Percentiles rank a stretch among this genome's conserved stretches.
Evolutionary conservation across 2,888 invertebrate genomes (phyloP).

Genomic region (Rotaria magnacalcarata): DNA sequence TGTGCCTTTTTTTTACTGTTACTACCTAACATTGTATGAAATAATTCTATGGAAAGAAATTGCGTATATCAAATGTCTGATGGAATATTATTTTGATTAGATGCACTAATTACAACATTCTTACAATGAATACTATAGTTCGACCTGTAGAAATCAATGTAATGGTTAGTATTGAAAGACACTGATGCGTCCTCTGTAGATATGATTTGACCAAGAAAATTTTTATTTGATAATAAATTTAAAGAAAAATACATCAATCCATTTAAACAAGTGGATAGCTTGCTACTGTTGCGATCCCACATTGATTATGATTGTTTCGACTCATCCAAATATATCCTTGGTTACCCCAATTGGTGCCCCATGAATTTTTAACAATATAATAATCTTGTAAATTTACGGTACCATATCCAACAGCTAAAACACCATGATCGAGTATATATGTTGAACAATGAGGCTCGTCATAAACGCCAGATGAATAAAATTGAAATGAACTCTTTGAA

Average conservation of each 20-base stretch:
- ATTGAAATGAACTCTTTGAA: slow-evolving; percentile 37
- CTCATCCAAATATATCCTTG: slow-evolving; percentile 33
- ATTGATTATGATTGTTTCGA: no score
- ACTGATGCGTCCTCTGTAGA: no score
- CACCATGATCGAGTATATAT: slow-evolving; percentile 37
- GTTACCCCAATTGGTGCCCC: slow-evolving; percentile 40
- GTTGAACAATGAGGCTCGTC: slow-evolving; percentile 36
- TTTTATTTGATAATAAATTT: no score
- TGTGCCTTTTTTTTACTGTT: background rate
- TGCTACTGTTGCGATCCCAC: no score
- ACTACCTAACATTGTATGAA: background rate
- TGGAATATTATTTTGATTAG: background rate
- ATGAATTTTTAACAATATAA: slow-evolving; percentile 40
- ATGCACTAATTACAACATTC: background rate
- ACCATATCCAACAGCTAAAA: slow-evolving; percentile 40
- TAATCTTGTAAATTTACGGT: slow-evolving; percentile 10
- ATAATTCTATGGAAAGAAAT: no score
- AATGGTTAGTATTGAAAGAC: no score
- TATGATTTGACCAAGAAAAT: no score
- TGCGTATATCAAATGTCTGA: no score
- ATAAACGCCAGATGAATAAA: slow-evolving; percentile 40
- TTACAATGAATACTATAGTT: background rate
- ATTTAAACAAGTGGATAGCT: no score
- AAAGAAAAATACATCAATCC: no score
- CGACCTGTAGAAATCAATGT: no score